phyloP scores from a whole-genome alignment of 2,797 vertebrate genomes.

The Aythya fuligula region DNA sequence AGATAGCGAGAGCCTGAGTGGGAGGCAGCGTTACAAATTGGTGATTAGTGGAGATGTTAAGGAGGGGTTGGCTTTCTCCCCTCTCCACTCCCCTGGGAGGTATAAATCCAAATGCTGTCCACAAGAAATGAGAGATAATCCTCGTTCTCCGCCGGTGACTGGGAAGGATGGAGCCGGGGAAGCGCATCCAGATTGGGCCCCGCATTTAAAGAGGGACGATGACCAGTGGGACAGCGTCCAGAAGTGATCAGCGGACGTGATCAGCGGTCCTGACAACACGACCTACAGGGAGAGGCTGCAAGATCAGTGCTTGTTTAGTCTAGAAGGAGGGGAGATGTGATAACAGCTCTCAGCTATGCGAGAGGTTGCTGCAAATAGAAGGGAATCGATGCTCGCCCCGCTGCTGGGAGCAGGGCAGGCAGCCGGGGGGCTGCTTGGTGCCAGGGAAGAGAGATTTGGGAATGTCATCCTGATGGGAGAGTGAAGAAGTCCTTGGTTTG shows the following conservation, averaged over 20 bases:
- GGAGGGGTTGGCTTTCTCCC: neutral
- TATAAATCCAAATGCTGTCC: neutral
- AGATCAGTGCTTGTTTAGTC: constrained; percentile 50
- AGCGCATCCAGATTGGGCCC: neutral
- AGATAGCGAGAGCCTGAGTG: neutral
- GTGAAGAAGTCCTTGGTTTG: neutral
- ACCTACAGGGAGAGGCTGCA: neutral
- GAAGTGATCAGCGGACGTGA: neutral
- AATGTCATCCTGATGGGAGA: neutral
- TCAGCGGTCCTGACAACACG: neutral
- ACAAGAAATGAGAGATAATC: neutral
- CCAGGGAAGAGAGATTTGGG: neutral
- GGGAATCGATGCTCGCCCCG: neutral
- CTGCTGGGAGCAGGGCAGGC: neutral
- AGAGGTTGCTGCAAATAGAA: neutral
- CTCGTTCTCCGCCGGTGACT: neutral
- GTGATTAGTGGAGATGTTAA: neutral
- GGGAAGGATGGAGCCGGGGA: neutral
- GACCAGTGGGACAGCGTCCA: neutral
- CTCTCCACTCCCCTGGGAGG: neutral
- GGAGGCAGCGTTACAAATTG: neutral
- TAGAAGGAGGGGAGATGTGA: neutral
- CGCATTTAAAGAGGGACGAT: neutral
- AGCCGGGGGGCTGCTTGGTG: neutral
- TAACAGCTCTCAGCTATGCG: neutral